These are phyloP conservation scores for Ceryle rudis DNA, from an alignment of 2,797 vertebrate genomes.

Conservation along the genomic window DNA sequence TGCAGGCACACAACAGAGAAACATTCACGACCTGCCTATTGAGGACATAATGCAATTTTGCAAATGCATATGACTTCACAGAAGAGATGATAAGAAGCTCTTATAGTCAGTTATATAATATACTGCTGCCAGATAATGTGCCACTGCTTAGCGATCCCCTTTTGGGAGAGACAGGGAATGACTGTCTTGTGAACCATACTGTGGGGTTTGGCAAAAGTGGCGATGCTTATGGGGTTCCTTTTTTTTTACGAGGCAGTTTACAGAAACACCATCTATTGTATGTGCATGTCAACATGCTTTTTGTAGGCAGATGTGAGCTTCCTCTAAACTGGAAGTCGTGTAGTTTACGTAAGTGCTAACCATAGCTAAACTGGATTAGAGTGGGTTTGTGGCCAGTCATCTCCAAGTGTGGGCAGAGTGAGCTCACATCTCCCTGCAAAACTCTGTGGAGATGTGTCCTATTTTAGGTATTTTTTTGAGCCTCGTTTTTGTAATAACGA, in stretches of 20 bases:
- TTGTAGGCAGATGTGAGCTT: conserved; percentile 58
- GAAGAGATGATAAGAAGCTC: neutral
- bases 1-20: neutral
- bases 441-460: neutral
- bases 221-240: neutral
- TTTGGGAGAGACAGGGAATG: neutral
- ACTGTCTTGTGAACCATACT: neutral
- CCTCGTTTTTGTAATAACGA: neutral
- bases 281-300: neutral
- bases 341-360: conserved; percentile 63
- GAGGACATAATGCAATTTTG: neutral
- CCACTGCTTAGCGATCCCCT: neutral
- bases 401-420: conserved; percentile 47
- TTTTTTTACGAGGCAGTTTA: neutral
- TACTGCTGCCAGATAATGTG: neutral
- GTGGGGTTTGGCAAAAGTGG: neutral
- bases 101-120: neutral
- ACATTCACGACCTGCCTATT: neutral
- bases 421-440: conserved; percentile 51
- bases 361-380: conserved; percentile 60
- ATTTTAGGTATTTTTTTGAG: conserved; percentile 21
- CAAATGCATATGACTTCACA: neutral
- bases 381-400: conserved; percentile 65
- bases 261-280: neutral
- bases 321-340: conserved; percentile 37